Conservation (phyloP, 2,888 invertebrate species). For the Pseudococcus viburni region DNA sequence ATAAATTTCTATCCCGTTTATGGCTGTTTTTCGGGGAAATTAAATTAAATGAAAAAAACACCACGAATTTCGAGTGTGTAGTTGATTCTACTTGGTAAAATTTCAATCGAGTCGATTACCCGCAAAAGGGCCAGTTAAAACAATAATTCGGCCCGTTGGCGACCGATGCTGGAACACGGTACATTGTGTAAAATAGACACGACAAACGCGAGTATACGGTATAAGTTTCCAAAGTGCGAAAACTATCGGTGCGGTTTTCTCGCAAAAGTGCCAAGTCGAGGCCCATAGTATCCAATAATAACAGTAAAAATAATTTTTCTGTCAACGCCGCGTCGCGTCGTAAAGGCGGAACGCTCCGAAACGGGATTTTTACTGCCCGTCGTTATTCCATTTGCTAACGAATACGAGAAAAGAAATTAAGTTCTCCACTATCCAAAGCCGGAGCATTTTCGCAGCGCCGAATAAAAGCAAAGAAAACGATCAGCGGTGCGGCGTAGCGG, state of each 20-base stretch:
- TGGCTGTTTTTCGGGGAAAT: too few relatives aligned
- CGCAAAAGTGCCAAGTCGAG: not conserved
- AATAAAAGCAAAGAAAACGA: constrained; percentile 36
- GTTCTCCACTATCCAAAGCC: constrained; percentile 5
- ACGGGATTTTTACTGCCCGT: constrained; percentile 30
- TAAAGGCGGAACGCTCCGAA: constrained; percentile 14
- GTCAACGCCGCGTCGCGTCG: constrained; percentile 40
- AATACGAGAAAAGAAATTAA: constrained; percentile 53
- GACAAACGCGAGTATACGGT: not conserved
- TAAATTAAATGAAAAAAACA: too few relatives aligned
- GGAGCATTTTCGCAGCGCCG: not conserved
- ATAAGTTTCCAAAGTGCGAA: not conserved
- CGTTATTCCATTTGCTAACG: constrained; percentile 47
- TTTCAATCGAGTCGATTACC: too few relatives aligned
- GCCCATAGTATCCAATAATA: constrained; percentile 1
- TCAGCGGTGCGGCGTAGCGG: not conserved
- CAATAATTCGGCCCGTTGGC: constrained; percentile 3
- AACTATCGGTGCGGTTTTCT: not conserved
- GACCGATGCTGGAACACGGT: not conserved
- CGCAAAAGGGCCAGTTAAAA: not conserved
- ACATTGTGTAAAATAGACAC: not conserved
- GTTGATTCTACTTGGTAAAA: too few relatives aligned
- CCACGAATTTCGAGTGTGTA: too few relatives aligned
- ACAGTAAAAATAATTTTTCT: constrained; percentile 50
- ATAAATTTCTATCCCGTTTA: too few relatives aligned